phyloP scores from a whole-genome alignment of 2,888 invertebrate species.

The Chloroclysta siterata region DNA sequence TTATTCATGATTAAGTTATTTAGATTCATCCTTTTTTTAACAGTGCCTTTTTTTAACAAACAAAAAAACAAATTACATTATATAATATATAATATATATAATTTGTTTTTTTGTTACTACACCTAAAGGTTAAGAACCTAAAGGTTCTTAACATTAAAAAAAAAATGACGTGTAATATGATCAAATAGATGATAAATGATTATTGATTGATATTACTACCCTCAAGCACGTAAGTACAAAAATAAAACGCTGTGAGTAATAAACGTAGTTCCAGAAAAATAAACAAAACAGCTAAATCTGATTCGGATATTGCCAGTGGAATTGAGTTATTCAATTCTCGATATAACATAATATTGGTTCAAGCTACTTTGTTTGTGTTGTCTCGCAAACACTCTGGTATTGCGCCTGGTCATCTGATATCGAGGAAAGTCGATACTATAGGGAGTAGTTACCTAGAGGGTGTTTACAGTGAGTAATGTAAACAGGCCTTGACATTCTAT shows the following conservation, averaged over 20 bases:
- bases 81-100: no score
- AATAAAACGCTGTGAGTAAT: background rate
- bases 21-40: no score
- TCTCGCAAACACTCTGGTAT: conserved; percentile 48
- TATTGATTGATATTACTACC: no score
- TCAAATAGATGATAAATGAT: no score
- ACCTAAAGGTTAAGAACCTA: no score
- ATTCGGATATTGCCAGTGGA: conserved; percentile 25
- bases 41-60: no score
- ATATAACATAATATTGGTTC: conserved; percentile 32
- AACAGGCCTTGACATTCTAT: background rate
- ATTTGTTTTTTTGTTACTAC: no score
- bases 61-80: no score
- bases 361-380: conserved; percentile 34
- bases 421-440: conserved; percentile 17
- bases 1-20: no score
- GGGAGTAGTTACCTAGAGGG: background rate
- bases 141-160: no score
- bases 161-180: no score
- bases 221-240: background rate
- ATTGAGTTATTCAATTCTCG: conserved; percentile 27
- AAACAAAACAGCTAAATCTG: conserved; percentile 30
- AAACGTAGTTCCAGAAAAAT: conserved; percentile 8
- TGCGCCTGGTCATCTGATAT: conserved; percentile 39
- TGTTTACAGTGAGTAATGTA: background rate